Evolutionary conservation across 35 echinoderm and acorn worm genomes (phyloP).

Genomic region (Hemicentrotus pulcherrimus): DNA sequence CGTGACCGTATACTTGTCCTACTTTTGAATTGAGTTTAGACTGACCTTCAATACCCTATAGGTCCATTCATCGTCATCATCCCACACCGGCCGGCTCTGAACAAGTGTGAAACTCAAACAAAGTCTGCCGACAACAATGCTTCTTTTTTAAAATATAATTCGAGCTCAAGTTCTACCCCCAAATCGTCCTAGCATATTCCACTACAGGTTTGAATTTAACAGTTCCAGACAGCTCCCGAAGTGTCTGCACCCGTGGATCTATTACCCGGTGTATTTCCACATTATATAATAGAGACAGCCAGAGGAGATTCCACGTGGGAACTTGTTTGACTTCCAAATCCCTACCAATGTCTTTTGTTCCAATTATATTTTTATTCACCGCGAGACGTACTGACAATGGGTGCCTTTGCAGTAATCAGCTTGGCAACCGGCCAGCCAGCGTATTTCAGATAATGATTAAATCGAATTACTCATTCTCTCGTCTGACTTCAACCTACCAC

Average conservation of each 20-base stretch:
- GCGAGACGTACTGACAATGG: conserved; percentile 20
- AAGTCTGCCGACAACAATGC: background rate
- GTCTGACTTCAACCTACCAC: conserved; percentile 7
- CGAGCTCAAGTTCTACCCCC: background rate
- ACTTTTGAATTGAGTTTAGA: background rate
- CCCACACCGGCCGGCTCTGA: background rate
- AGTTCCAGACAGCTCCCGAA: background rate
- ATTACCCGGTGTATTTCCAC: background rate
- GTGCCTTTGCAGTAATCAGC: background rate
- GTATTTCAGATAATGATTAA: conserved; percentile 43
- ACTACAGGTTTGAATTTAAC: background rate
- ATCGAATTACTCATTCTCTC: conserved; percentile 26
- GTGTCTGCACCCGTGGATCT: background rate
- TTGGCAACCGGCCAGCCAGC: conserved; percentile 20
- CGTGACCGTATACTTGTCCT: background rate
- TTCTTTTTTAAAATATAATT: background rate
- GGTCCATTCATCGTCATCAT: background rate
- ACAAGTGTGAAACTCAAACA: conserved; percentile 18
- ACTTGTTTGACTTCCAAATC: conserved; percentile 24
- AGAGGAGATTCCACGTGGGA: conserved; percentile 31
- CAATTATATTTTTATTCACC: conserved; percentile 30
- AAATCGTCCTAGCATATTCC: background rate
- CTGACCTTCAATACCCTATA: background rate
- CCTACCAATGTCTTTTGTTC: conserved; percentile 38
- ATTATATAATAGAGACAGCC: background rate